Percentiles rank a stretch among this genome's conserved stretches.
These are phyloP conservation scores for Mellilla xanthometata DNA, from an alignment of 2,888 invertebrate genomes.

Conservation along the genomic window DNA sequence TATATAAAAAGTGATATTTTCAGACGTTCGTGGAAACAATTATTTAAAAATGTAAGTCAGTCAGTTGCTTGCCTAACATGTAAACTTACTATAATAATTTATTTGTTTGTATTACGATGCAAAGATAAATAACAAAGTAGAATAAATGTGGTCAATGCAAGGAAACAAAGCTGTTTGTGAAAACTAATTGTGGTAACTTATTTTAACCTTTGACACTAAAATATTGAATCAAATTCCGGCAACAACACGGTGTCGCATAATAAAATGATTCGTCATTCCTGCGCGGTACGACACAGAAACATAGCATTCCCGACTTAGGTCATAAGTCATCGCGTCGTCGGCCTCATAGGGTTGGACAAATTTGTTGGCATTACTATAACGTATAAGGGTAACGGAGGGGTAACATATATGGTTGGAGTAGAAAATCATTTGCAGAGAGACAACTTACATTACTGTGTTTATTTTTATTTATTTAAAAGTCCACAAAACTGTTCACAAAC, in stretches of 20 bases:
- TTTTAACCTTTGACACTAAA: background rate
- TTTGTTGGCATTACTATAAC: constrained; percentile 55
- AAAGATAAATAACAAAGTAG: no score
- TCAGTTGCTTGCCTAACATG: no score
- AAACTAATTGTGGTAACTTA: no score
- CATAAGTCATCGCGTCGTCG: constrained; percentile 43
- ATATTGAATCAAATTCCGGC: background rate
- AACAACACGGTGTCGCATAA: constrained; percentile 4
- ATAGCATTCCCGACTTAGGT: constrained; percentile 31
- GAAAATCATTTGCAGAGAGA: background rate
- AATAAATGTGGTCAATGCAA: no score
- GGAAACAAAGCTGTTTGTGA: no score
- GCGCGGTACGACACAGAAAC: constrained; percentile 30
- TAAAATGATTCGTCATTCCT: constrained; percentile 16
- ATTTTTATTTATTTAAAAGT: no score
- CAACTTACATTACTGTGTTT: background rate
- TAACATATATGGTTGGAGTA: constrained; percentile 9
- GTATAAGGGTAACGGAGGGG: constrained; percentile 41
- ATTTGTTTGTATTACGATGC: no score
- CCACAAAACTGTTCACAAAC: no score
- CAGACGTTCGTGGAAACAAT: no score
- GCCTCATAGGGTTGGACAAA: constrained; percentile 53
- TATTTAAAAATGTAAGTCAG: no score
- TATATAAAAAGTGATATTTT: no score
- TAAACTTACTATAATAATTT: no score